A percentile compares a stretch with the other conserved stretches of the same genome.
phyloP scores from a whole-genome alignment of 2,113 vertebrate species.

The Charina bottae region DNA sequence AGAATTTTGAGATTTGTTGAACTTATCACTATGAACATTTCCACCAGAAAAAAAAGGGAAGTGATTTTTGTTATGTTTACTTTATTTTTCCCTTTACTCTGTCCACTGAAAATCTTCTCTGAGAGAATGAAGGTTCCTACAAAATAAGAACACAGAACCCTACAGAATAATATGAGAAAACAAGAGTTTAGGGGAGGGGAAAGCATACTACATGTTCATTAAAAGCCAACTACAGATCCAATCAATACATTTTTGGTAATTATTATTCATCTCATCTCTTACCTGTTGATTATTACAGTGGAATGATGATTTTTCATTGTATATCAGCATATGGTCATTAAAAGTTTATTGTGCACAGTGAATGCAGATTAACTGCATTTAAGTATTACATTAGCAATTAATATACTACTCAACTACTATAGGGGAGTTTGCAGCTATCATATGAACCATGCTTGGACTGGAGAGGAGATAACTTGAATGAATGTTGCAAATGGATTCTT shows the following conservation, averaged over 20 bases:
- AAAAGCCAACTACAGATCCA: background rate
- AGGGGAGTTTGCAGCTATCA: background rate
- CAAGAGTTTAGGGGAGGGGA: background rate
- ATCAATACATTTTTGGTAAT: background rate
- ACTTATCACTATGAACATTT: background rate
- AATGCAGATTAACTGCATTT: background rate
- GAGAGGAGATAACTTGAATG: background rate
- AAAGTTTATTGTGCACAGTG: background rate
- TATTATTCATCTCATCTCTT: constrained; percentile 2
- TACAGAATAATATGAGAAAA: background rate
- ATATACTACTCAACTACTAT: background rate
- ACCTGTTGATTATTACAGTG: background rate
- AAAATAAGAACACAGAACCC: background rate
- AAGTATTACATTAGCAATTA: background rate
- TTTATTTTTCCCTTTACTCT: background rate
- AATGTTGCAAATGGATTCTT: background rate
- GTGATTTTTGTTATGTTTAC: background rate
- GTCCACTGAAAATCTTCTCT: background rate
- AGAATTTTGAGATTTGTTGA: background rate
- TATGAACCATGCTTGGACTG: background rate
- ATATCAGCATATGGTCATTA: background rate
- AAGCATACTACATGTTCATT: background rate
- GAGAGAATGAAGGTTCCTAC: background rate
- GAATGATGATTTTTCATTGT: background rate
- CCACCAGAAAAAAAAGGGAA: too few species aligned